Evolutionary conservation across 1,140 invertebrate species (phyloP).

Genomic region (Nephila pilipes): DNA sequence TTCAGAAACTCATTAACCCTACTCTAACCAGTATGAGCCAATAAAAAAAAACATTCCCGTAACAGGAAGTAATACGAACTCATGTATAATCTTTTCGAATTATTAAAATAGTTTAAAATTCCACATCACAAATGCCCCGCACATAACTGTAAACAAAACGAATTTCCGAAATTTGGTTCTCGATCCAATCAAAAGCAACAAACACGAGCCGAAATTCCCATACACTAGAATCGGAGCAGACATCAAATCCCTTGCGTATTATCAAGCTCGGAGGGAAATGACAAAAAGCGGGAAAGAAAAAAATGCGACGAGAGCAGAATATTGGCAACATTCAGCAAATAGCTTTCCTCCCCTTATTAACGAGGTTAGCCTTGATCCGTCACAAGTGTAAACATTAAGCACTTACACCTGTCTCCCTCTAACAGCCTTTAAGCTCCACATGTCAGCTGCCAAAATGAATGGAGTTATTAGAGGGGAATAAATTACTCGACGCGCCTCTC

Average conservation of each 20-base stretch:
- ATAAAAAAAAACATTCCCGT: no score
- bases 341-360: slow-evolving; percentile 48
- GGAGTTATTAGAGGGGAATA: slow-evolving; percentile 54
- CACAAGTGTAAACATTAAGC: slow-evolving; percentile 59
- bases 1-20: no score
- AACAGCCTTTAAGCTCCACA: slow-evolving; percentile 42
- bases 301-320: neutral
- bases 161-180: no score
- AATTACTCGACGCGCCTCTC: slow-evolving; percentile 20
- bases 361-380: slow-evolving; percentile 63
- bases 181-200: no score
- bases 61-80: no score
- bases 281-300: neutral
- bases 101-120: no score
- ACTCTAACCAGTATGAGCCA: no score
- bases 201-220: no score
- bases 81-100: no score
- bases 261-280: neutral
- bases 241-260: neutral
- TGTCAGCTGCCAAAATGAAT: slow-evolving; percentile 63
- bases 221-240: no score
- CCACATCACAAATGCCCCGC: no score
- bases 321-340: slow-evolving; percentile 59
- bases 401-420: slow-evolving; percentile 63
- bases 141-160: no score